Base-by-base conservation (phyloP, 2,797 vertebrate species). In the Artibeus lituratus region DNA sequence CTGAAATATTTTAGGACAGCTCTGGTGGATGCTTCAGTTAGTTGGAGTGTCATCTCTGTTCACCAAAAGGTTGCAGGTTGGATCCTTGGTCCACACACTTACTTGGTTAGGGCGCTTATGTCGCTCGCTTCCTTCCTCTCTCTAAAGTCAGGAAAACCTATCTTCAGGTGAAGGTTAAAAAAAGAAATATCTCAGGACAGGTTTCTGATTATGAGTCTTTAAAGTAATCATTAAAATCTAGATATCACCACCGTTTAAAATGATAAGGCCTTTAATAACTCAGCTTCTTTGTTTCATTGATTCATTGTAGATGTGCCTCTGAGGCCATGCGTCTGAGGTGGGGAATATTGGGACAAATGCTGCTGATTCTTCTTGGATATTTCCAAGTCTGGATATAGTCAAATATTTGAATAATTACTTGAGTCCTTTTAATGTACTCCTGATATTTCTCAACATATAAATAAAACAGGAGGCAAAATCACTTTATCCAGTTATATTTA, bases 141-240 rank as follows among this genome's bases (percentile, higher is more conserved):
- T 62, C 29, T 62, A 62, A n/a, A 32, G 16, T 62, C 59, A 62
- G 26, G 14, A 32, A 32, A 32, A 32, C 29, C 6, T 32, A 32
- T 62, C 59, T 29, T 62, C 2, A 1, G 29, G 59, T 62, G 59
- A 62, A 12, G 29, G 14, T 62, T 16, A 62, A 32, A n/a, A 62
- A 62, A n/a, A 62, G 59, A 91, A 93, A 76, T 91, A 85, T 72
- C 85, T 74, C 72, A 76, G 51, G 37, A 72, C 80, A 37, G 16
- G n/a, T 96, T 96, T 95, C 91, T 86, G 47, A 57, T 82, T 29
- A 39, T 12, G 5, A 81, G 62, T 91, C 26, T 89, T 55, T 55
- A 81, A 81, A 73, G n/a, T 77, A 85, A 88, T 89, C 24, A 82
- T 89, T 91, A 57, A 76, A 81, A 72, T 77, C 53, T 49, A 57